phyloP scores from a whole-genome alignment of 2,113 vertebrate species.

The Lepus americanus region DNA sequence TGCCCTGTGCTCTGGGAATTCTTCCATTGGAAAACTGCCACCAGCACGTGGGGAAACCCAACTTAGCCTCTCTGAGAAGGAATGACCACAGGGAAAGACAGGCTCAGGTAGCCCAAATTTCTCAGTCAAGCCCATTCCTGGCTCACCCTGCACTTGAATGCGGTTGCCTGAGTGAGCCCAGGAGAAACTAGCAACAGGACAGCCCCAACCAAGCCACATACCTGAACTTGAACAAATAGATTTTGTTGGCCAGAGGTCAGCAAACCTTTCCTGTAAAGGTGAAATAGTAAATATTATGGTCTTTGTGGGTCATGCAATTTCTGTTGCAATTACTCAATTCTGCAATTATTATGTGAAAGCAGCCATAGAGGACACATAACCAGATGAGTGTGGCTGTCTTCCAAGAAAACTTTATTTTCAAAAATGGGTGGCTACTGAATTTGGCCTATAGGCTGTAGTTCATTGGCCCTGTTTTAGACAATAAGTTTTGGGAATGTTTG shows the following conservation, averaged over 20 bases:
- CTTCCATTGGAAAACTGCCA: background rate
- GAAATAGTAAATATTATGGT: background rate
- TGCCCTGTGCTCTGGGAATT: background rate
- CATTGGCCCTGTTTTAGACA: background rate
- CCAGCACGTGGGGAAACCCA: background rate
- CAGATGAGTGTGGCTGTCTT: background rate
- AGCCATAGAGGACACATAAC: background rate
- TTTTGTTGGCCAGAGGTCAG: background rate
- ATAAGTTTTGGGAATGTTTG: background rate
- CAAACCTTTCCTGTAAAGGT: background rate
- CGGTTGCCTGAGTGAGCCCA: background rate
- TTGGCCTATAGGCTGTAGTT: background rate
- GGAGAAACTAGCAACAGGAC: background rate
- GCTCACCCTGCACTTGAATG: background rate
- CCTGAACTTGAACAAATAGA: background rate
- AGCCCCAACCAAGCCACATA: background rate
- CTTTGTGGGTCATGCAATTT: background rate
- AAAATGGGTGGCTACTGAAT: background rate
- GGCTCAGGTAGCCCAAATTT: background rate
- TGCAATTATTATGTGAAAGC: background rate
- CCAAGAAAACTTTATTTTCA: conserved; percentile 4
- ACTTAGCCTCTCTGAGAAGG: background rate
- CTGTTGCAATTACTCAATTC: background rate
- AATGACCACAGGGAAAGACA: background rate
- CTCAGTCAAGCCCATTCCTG: background rate